Evolutionary conservation across 2,113 vertebrate species (phyloP), one percentile per base, ranked within the genome.

Genomic region (Nettapus auritus): DNA sequence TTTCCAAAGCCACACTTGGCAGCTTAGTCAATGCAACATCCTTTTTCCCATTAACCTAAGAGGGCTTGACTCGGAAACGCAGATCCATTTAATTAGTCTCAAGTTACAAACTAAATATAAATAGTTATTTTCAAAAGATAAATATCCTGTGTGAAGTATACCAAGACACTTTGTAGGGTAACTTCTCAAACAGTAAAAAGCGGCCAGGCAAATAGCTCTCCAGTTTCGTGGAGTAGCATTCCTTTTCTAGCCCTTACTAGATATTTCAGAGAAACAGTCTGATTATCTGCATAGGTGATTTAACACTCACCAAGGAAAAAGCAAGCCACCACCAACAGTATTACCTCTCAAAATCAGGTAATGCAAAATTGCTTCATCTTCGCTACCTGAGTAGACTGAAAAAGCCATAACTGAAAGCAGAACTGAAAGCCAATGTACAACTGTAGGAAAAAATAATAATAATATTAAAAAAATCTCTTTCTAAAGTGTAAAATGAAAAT

Each of bases 121-220:
- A 93, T 96, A 94, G 59, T 86, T 77, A 91, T 91, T 93, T 96
- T 91, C 55, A 63, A 80, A 95, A 96, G 85, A 89, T 77, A 90
- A 93, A 94, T 90, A 83, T 44, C 40, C 44, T 52, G 9, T 70
- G 82, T 70, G 73, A 88, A 95, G 82, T 78, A 90, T n/a, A 8
- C n/a, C 34, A 89, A 75, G 73, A 33, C 9, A 56, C 29, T 91
- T 82, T 56, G 13, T 29, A 88, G 46, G 33, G 46, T 59, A 85
- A 70, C 73, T 73, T 53, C 48, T 68, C 0, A 1, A 88, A 83
- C 33, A 75, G 23, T 29, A 88, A 88, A 90, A 92, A 73, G n/a
- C 0, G 0, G 18, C 71, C 46, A 81, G 52, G 62, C 23, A 93
- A 75, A 74, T 25, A 86, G 33, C 4, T 86, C 38, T 95, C 44